Evolutionary conservation across 2,113 vertebrate genomes (phyloP), one percentile per base, ranked within the genome.

Genomic region (Coregonus clupeaformis): DNA sequence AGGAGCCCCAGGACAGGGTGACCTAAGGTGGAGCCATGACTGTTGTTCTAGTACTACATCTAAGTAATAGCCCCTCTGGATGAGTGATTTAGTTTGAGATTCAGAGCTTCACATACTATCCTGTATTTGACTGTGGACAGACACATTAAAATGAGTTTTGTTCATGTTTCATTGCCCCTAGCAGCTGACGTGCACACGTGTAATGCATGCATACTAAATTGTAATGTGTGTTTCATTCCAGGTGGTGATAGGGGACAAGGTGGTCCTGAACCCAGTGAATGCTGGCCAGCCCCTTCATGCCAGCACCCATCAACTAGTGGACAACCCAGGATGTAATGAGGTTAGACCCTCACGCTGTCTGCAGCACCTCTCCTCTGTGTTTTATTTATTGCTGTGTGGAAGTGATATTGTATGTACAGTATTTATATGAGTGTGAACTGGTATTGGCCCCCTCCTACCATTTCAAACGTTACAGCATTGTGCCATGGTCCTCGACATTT

Each of bases 181-280:
- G 49, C 49, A 52, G 14, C 49, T 16, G 14, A 52, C 16, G 49
- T 16, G 49, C 49, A 52, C 49, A 18, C 11, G 49, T 52, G 49
- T 52, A 52, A 52, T 42, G 36, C 36, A 42, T 42, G 36, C 36
- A 42, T 52, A 52, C 49, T 52, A 18, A 52, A 52, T 18, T 52
- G 49, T 4, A 14, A 24, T 73, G 30, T 65, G 1, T 81, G 66
- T 78, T 71, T 73, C 45, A n/a, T 27, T 18, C 4, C 84, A 99
- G 98, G 98, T 99, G 87, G 97, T 99, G 73, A 98, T 99, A 36
- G 98, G 98, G 16, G 98, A 99, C 90, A 99, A 99, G 84, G 98
- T 99, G 22, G 98, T 99, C 14, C 91, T 99, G 84, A 99, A 99
- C 85, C 98, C 97, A 0, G 98, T 99, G 80, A 99, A 99, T 0